These are phyloP conservation scores for Rhagoletis pomonella DNA, from an alignment of 1,140 invertebrate species.

Conservation along the genomic window DNA sequence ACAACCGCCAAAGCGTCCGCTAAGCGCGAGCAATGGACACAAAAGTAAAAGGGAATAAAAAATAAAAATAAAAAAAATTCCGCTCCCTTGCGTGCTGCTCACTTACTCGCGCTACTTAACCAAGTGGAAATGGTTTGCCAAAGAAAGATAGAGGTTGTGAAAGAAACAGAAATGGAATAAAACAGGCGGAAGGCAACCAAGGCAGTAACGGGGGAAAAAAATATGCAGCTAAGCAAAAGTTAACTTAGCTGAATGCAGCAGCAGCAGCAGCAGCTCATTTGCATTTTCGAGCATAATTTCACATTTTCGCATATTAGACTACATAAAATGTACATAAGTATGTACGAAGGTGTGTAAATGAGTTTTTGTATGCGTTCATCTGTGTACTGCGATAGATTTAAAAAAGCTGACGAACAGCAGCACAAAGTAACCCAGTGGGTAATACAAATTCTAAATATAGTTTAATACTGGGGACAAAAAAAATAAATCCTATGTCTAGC, in stretches of 20 bases:
- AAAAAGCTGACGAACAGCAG: no score
- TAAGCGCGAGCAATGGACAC: slow-evolving; percentile 6
- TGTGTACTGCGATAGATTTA: no score
- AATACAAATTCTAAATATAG: no score
- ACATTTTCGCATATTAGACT: slow-evolving; percentile 22
- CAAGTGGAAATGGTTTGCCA: slow-evolving; percentile 9
- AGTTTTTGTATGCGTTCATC: no score
- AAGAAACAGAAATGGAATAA: not conserved
- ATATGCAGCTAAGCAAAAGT: not conserved
- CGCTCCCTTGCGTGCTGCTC: not conserved
- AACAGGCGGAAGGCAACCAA: not conserved
- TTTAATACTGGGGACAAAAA: no score
- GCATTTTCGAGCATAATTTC: slow-evolving; percentile 38
- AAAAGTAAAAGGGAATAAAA: not conserved
- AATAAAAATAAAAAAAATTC: not conserved
- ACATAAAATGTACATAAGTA: not conserved
- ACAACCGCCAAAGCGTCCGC: slow-evolving; percentile 35
- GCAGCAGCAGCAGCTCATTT: slow-evolving; percentile 43
- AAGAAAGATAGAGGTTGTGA: not conserved
- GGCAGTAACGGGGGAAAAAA: not conserved
- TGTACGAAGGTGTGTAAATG: not conserved
- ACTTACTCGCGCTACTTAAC: slow-evolving; percentile 9
- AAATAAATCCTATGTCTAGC: no score
- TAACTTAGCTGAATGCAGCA: slow-evolving; percentile 21
- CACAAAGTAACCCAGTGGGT: no score